Percentiles rank a stretch among this genome's conserved stretches.
phyloP scores from a whole-genome alignment of 2,888 invertebrate genomes.

The Lithophane ornitopus region DNA sequence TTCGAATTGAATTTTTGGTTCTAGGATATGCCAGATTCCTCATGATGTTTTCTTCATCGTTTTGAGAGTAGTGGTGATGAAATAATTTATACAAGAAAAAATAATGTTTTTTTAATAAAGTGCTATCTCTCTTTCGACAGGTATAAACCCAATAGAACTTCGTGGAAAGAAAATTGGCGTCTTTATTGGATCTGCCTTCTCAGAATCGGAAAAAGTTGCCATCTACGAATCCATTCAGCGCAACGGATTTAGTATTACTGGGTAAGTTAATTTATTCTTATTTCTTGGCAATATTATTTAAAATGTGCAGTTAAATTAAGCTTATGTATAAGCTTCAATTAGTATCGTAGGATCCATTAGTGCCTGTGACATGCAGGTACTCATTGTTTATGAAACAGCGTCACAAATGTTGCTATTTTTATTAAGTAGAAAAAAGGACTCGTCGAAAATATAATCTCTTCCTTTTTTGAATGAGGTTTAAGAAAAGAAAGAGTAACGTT shows the following conservation, averaged over 20 bases:
- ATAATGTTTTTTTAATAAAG: neutral
- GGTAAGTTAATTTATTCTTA: conserved; percentile 15
- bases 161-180: conserved; percentile 53
- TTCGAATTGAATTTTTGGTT: too few species aligned
- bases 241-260: conserved; percentile 69
- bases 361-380: too few species aligned
- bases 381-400: neutral
- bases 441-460: neutral
- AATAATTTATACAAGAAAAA: too few species aligned
- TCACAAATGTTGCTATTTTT: neutral
- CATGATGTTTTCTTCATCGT: too few species aligned
- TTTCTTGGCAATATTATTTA: neutral
- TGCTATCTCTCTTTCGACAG: conserved; percentile 15
- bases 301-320: neutral
- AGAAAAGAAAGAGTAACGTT: too few species aligned
- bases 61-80: too few species aligned
- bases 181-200: conserved; percentile 80
- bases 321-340: neutral
- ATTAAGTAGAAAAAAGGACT: neutral
- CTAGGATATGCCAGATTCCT: too few species aligned
- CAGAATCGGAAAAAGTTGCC: conserved; percentile 91
- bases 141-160: conserved; percentile 43
- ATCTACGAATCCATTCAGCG: conserved; percentile 65
- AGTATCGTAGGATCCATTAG: neutral
- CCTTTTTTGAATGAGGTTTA: neutral